Evolutionary conservation across 2,888 invertebrate genomes (phyloP).

Genomic region (Dryomyza anilis): DNA sequence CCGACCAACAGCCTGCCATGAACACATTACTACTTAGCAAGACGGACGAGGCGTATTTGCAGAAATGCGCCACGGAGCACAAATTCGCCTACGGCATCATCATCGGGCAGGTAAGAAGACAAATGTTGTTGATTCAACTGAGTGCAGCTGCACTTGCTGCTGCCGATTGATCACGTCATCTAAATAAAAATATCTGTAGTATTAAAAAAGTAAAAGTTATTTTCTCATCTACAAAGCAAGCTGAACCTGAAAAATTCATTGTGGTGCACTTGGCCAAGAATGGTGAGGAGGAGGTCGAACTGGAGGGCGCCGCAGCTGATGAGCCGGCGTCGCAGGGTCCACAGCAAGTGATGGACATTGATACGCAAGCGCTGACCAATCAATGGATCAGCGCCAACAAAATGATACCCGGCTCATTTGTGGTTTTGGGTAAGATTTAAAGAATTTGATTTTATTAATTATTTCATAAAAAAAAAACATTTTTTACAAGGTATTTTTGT

Average conservation of each 20-base stretch:
- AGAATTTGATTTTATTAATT: background rate
- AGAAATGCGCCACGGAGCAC: conserved; percentile 68
- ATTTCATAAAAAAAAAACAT: background rate
- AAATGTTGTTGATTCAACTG: background rate
- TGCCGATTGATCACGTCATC: conserved; percentile 20
- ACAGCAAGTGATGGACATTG: conserved; percentile 34
- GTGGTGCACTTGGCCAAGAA: conserved; percentile 81
- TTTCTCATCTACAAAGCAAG: conserved; percentile 47
- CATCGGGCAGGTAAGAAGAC: conserved; percentile 73
- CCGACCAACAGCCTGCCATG: conserved; percentile 45
- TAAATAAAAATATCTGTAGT: background rate
- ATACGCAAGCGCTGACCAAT: conserved; percentile 59
- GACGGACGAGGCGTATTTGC: conserved; percentile 71
- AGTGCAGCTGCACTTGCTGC: background rate
- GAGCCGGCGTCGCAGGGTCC: conserved; percentile 30
- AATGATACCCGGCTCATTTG: conserved; percentile 90
- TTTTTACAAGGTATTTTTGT: conserved; percentile 70
- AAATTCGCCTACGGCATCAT: conserved; percentile 75
- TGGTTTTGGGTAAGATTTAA: conserved; percentile 70
- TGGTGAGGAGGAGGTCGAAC: conserved; percentile 63
- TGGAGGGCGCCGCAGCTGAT: conserved; percentile 42
- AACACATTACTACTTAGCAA: conserved; percentile 74
- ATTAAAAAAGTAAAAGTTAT: background rate
- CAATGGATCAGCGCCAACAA: conserved; percentile 86
- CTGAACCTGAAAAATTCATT: conserved; percentile 71